phyloP scores from a whole-genome alignment of 2,888 invertebrate species.

The Tanaodytes sp. region DNA sequence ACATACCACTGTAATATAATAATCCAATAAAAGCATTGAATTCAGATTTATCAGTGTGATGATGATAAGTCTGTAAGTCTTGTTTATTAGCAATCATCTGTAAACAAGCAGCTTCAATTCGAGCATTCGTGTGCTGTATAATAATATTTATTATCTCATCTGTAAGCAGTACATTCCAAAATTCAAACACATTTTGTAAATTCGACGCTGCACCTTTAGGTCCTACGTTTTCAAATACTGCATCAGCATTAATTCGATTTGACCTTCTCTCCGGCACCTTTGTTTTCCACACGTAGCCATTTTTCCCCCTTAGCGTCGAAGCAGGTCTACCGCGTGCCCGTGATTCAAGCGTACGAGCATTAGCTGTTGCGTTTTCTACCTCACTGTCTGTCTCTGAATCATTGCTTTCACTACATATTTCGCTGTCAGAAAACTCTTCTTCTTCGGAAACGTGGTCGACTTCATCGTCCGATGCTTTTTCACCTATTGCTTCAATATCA shows the following conservation, averaged over 20 bases:
- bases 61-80: slow-evolving; percentile 21
- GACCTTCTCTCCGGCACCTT: not conserved
- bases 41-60: slow-evolving; percentile 22
- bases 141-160: not conserved
- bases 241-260: not conserved
- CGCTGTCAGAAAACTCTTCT: slow-evolving; percentile 19
- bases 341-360: not conserved
- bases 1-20: slow-evolving; percentile 29
- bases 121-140: not conserved
- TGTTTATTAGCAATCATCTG: not conserved
- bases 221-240: too few species aligned
- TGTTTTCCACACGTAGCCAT: not conserved
- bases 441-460: slow-evolving; percentile 22
- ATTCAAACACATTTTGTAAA: not conserved
- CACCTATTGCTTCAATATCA: slow-evolving; percentile 2
- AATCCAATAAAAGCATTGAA: slow-evolving; percentile 26
- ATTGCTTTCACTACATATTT: slow-evolving; percentile 1
- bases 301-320: not conserved
- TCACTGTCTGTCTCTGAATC: not conserved
- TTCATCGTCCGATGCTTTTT: slow-evolving; percentile 11
- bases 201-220: not conserved
- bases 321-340: not conserved
- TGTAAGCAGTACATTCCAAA: not conserved
- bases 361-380: not conserved
- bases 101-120: slow-evolving; percentile 9